phyloP scores from a whole-genome alignment of 2,113 vertebrate species.

The Collichthys lucidus region DNA sequence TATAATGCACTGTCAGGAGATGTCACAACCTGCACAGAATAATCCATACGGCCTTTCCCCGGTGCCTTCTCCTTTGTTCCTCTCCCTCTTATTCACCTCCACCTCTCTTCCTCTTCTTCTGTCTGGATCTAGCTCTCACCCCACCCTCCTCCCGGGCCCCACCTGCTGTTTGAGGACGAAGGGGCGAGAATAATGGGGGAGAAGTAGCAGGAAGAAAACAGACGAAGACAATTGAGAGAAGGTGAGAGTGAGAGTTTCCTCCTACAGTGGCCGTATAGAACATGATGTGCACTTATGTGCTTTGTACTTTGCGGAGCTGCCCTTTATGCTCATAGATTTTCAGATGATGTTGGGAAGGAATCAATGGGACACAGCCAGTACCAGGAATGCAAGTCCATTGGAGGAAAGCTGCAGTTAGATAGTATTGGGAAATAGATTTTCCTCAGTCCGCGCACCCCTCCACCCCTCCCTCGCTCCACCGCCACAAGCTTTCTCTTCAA shows the following conservation, averaged over 20 bases:
- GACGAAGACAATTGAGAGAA: constrained; percentile 33
- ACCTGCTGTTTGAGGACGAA: constrained; percentile 31
- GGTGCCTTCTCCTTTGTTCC: constrained; percentile 26
- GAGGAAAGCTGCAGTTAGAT: constrained; percentile 87
- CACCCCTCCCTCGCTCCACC: constrained; percentile 16
- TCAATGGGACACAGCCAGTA: constrained; percentile 90
- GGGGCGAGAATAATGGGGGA: constrained; percentile 45
- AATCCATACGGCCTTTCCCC: constrained; percentile 65
- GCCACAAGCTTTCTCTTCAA: constrained; percentile 87
- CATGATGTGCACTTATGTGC: constrained; percentile 78
- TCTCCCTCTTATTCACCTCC: constrained; percentile 47
- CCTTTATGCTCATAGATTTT: constrained; percentile 93
- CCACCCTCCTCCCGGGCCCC: background rate
- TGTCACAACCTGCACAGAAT: constrained; percentile 71
- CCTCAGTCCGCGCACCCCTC: constrained; percentile 50
- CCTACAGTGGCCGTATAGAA: constrained; percentile 56
- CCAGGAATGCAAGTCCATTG: constrained; percentile 91
- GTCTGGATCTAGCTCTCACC: constrained; percentile 41
- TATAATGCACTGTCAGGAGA: constrained; percentile 71
- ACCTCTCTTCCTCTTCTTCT: constrained; percentile 32
- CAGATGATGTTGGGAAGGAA: constrained; percentile 89
- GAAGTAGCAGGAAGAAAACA: constrained; percentile 24
- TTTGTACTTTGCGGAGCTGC: constrained; percentile 78
- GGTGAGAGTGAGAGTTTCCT: constrained; percentile 64
- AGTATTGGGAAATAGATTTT: constrained; percentile 96